Percentiles rank a stretch among this genome's conserved stretches.
Conservation (phyloP, 2,797 vertebrate genomes). For the Threskiornis aethiopicus region DNA sequence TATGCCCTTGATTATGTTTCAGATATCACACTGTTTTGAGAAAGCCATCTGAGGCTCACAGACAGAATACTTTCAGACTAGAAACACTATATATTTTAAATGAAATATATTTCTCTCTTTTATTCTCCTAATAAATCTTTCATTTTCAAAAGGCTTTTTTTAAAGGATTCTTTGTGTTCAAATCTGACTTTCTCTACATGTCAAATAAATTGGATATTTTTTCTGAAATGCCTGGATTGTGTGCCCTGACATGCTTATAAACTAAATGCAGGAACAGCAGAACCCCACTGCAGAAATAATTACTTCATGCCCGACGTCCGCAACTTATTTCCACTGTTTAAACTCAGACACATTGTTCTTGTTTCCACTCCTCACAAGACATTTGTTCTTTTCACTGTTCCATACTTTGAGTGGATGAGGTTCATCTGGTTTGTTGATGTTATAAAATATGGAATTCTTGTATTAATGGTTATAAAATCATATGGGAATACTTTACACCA, state of each 20-base stretch:
- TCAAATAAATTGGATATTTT: conserved; percentile 36
- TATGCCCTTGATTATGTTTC: conserved; percentile 17
- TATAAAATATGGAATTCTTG: conserved; percentile 77
- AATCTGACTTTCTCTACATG: conserved; percentile 12
- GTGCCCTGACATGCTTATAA: conserved; percentile 58
- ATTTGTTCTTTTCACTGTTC: conserved; percentile 76
- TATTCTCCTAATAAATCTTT: not conserved
- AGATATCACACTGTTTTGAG: conserved; percentile 5
- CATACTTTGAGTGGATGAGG: conserved; percentile 59
- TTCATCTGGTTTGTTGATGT: conserved; percentile 79
- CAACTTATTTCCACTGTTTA: conserved; percentile 71
- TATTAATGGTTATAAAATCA: conserved; percentile 74
- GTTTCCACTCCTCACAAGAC: conserved; percentile 76
- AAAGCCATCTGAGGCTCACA: not conserved
- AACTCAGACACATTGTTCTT: conserved; percentile 77
- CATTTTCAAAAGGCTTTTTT: not conserved
- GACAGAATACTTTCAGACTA: not conserved
- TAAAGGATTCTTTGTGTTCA: not conserved
- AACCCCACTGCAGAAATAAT: conserved; percentile 66
- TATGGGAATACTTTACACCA: conserved; percentile 79
- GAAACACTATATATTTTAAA: not conserved
- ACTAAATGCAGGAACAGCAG: conserved; percentile 49
- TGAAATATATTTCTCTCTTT: not conserved
- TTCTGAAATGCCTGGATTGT: conserved; percentile 44
- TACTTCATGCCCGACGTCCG: conserved; percentile 50